Conservation (phyloP, 1,140 invertebrate species). For the Colletes gigas region DNA sequence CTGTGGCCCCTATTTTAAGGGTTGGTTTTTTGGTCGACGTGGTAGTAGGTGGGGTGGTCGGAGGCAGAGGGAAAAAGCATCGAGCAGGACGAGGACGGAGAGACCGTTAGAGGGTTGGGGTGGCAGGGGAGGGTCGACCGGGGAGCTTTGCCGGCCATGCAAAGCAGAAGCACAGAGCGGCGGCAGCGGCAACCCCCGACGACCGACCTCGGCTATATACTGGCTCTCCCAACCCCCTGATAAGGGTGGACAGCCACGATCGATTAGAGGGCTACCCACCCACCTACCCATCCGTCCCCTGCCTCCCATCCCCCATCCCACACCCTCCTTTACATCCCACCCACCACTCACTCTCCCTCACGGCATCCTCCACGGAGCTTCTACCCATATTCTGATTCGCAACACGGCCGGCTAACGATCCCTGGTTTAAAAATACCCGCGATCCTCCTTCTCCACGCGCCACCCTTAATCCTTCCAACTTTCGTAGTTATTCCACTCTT, state of each 20-base stretch:
- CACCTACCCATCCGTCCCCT: conserved; percentile 69
- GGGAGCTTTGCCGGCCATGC: conserved; percentile 79
- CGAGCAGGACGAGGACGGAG: conserved; percentile 33
- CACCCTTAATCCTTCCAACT: conserved; percentile 42
- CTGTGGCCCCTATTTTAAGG: conserved; percentile 81
- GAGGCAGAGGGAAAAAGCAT: conserved; percentile 48
- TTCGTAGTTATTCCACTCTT: conserved; percentile 37
- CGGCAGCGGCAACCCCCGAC: conserved; percentile 58
- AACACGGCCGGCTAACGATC: conserved; percentile 69
- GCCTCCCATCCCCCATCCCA: conserved; percentile 52
- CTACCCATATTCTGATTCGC: conserved; percentile 73
- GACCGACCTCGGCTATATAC: conserved; percentile 69
- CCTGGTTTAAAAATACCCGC: conserved; percentile 63
- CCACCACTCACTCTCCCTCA: conserved; percentile 69
- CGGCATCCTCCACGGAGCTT: conserved; percentile 54
- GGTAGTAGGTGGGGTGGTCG: conserved; percentile 39
- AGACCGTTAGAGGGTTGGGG: conserved; percentile 21
- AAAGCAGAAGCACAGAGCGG: conserved; percentile 71
- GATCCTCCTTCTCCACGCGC: background rate
- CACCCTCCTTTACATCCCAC: conserved; percentile 59
- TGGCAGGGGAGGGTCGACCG: conserved; percentile 33
- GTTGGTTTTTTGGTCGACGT: conserved; percentile 76
- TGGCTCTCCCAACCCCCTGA: conserved; percentile 76
- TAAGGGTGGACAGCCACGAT: conserved; percentile 82
- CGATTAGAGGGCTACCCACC: conserved; percentile 80